Conservation (phyloP, 2,113 vertebrate species). For the Notarius quadriscutis region DNA sequence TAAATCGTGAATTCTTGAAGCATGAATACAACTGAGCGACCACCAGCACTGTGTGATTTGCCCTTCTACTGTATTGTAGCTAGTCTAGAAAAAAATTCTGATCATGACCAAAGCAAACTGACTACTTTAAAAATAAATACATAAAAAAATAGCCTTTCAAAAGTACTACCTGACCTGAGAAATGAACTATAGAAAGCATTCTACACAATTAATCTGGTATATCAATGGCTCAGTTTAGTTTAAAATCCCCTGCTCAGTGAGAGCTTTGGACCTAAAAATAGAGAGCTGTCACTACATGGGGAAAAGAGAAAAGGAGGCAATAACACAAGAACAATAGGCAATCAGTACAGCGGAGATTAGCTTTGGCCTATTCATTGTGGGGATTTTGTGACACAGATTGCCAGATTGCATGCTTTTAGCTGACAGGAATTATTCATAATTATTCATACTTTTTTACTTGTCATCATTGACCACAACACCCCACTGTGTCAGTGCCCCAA, state of each 20-base stretch:
- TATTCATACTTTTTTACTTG: background rate
- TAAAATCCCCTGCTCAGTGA: constrained; percentile 1
- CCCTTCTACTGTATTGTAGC: background rate
- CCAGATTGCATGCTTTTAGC: constrained; percentile 2
- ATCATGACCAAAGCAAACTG: background rate
- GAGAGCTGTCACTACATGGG: background rate
- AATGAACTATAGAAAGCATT: background rate
- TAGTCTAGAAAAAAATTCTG: background rate
- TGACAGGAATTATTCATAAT: constrained; percentile 28
- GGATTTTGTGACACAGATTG: constrained; percentile 10
- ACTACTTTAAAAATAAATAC: background rate
- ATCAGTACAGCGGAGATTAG: constrained; percentile 10
- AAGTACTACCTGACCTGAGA: background rate
- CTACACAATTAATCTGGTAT: background rate
- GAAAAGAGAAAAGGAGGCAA: background rate
- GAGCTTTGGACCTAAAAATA: constrained; percentile 6
- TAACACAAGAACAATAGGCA: constrained; percentile 31
- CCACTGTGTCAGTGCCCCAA: background rate
- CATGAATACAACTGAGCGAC: background rate
- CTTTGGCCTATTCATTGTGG: constrained; percentile 1
- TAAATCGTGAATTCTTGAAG: background rate
- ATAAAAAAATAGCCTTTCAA: background rate
- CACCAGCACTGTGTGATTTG: background rate
- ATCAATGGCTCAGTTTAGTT: background rate
- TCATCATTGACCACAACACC: background rate